Base-by-base conservation (phyloP, 2,113 vertebrate species). In the Siphamia tubifer region DNA sequence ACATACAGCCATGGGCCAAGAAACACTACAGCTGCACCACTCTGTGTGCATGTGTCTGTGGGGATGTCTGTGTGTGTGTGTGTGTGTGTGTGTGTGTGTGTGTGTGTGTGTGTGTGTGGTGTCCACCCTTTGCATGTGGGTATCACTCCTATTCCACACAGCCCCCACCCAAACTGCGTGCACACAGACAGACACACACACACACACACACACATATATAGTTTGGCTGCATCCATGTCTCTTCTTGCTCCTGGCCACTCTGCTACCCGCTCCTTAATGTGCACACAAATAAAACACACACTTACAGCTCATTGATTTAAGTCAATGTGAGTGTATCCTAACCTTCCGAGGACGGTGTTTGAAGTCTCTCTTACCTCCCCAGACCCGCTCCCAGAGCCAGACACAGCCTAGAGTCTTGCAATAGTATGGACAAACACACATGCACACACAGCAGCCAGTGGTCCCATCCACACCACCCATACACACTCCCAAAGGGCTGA, bases 301-400 rank as follows among this genome's bases (percentile, higher is more conserved):
- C 83, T 87, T 87, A 86, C 75, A 82, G 68, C 78, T 79, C 87
- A 92, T 84, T 88, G 89, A 92, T 92, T 91, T 79, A 79, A 90
- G 88, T 88, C 88, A 80, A 86, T 83, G 74, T 39, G 67, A 88
- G 87, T 82, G 82, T 79, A 85, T 87, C 86, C 81, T 82, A 90
- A 88, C 84, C 85, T 87, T 85, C 83, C 34, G 54, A 83, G 79
- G 77, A 89, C 63, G 23, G 56, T 20, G 82, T 91, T 88, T 91
- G 83, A 89, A 89, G 86, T 85, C 79, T 87, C 74, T 76, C 74
- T 83, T 86, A 84, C 82, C 80, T 87, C 81, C 79, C 82, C 61
- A 83, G 85, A 85, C 79, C 70, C 62, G 17, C 71, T 82, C 81
- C 73, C 74, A 83, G 64, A 79, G 75, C 74, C 84, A 90, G 84